phyloP scores from a whole-genome alignment of 2,113 vertebrate genomes.

The Gopherus evgoodei region DNA sequence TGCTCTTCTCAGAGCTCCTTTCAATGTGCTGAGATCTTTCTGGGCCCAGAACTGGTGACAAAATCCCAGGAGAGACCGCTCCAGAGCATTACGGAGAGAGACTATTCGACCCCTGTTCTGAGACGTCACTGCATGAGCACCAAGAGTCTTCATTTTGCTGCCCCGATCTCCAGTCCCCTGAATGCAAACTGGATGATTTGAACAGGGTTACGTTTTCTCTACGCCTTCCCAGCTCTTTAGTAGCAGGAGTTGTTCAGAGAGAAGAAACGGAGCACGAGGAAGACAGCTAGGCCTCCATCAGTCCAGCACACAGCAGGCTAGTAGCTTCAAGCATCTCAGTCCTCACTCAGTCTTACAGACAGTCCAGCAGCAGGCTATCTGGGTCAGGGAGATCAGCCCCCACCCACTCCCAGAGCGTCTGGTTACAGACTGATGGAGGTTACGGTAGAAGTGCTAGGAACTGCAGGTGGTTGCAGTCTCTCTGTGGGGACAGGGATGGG shows the following conservation, averaged over 20 bases:
- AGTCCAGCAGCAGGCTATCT: neutral
- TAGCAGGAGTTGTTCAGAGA: neutral
- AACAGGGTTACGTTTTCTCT: neutral
- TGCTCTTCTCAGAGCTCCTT: neutral
- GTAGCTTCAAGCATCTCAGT: neutral
- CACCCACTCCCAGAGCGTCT: neutral
- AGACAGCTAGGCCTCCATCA: neutral
- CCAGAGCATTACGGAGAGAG: neutral
- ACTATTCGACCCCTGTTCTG: neutral
- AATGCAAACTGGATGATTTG: neutral
- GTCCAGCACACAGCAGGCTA: neutral
- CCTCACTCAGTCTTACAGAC: neutral
- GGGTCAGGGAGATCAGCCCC: neutral
- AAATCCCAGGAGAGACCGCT: neutral
- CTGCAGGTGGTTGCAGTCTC: too few relatives aligned
- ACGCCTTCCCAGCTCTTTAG: neutral
- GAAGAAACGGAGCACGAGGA: neutral
- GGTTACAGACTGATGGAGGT: neutral
- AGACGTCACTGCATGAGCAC: neutral
- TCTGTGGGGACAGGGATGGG: neutral
- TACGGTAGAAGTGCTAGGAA: neutral
- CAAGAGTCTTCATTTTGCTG: neutral
- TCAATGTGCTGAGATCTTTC: neutral
- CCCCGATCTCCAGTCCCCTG: neutral
- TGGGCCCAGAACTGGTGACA: neutral